phyloP scores from a whole-genome alignment of 1,140 invertebrate species.

The Aradophagus sp. region DNA sequence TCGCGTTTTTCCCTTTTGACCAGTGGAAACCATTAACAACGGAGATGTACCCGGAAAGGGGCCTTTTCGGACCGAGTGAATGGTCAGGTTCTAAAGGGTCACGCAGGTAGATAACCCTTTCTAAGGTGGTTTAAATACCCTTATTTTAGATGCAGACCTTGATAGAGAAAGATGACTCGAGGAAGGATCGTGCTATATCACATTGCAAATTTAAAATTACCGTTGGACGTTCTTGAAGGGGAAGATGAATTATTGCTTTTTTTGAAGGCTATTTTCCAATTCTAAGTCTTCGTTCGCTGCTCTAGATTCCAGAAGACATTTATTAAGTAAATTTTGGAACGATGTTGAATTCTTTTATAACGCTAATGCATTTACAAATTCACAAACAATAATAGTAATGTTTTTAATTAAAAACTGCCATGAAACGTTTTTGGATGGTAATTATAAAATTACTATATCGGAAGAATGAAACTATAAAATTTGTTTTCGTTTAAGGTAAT shows the following conservation, averaged over 20 bases:
- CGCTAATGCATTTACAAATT: too few species aligned
- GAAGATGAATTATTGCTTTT: conserved; percentile 33
- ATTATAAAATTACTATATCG: too few species aligned
- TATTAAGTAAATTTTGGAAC: too few species aligned
- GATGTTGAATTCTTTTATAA: too few species aligned
- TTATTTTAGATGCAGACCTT: conserved; percentile 46
- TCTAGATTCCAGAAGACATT: too few species aligned
- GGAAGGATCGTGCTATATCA: conserved; percentile 28
- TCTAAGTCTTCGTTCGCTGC: neutral
- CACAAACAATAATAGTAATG: too few species aligned
- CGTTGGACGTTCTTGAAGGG: conserved; percentile 37
- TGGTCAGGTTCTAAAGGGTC: conserved; percentile 62
- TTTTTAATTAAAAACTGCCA: too few species aligned
- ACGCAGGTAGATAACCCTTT: conserved; percentile 72
- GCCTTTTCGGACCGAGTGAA: conserved; percentile 58
- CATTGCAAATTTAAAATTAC: conserved; percentile 51
- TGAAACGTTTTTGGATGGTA: too few species aligned
- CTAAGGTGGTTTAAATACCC: conserved; percentile 66
- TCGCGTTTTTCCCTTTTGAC: conserved; percentile 15
- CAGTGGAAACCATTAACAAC: conserved; percentile 26
- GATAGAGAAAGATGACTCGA: conserved; percentile 41
- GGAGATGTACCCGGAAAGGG: conserved; percentile 38
- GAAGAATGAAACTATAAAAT: too few species aligned
- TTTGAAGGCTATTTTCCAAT: conserved; percentile 9
- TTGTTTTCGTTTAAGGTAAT: too few species aligned